Percentiles rank a stretch among this genome's conserved stretches.
phyloP scores from a whole-genome alignment of 30 jellyfish, hydroid and myxozoan species.

The Hydractinia echinata region DNA sequence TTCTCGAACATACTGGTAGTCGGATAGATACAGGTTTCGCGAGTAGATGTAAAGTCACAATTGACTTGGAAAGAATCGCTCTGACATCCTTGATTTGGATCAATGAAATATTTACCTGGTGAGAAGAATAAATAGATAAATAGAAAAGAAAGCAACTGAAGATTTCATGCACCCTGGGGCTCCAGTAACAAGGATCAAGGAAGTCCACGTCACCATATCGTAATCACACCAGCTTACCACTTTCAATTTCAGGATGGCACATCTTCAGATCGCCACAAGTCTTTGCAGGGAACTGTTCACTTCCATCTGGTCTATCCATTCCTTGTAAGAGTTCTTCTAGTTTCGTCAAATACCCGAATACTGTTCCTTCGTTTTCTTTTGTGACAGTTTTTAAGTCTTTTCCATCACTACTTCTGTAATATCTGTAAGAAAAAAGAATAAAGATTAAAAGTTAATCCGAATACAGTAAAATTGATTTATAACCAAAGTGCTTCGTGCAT shows the following conservation, averaged over 20 bases:
- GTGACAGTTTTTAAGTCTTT: background rate
- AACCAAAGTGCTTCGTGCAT: background rate
- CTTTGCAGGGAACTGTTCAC: slow-evolving; percentile 66
- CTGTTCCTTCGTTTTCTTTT: slow-evolving; percentile 28
- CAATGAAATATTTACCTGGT: slow-evolving; percentile 81
- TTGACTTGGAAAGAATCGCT: slow-evolving; percentile 58
- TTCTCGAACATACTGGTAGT: slow-evolving; percentile 41
- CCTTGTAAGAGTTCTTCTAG: slow-evolving; percentile 33
- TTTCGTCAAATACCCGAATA: background rate
- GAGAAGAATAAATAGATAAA: slow-evolving; percentile 4
- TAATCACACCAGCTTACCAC: slow-evolving; percentile 50
- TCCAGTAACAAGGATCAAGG: too few species aligned
- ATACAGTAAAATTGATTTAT: background rate
- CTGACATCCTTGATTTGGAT: slow-evolving; percentile 82
- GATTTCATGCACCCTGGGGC: too few species aligned
- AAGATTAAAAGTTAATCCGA: too few species aligned
- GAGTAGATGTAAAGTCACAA: slow-evolving; percentile 57
- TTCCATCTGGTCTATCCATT: slow-evolving; percentile 46
- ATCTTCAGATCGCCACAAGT: slow-evolving; percentile 74
- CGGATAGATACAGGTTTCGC: slow-evolving; percentile 75
- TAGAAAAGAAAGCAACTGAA: background rate
- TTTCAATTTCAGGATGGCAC: slow-evolving; percentile 41
- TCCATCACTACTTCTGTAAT: slow-evolving; percentile 29
- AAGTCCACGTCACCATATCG: background rate
- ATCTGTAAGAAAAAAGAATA: background rate